Evolutionary conservation across 2,797 vertebrate genomes (phyloP).

Genomic region (Fistularia tabacaria): DNA sequence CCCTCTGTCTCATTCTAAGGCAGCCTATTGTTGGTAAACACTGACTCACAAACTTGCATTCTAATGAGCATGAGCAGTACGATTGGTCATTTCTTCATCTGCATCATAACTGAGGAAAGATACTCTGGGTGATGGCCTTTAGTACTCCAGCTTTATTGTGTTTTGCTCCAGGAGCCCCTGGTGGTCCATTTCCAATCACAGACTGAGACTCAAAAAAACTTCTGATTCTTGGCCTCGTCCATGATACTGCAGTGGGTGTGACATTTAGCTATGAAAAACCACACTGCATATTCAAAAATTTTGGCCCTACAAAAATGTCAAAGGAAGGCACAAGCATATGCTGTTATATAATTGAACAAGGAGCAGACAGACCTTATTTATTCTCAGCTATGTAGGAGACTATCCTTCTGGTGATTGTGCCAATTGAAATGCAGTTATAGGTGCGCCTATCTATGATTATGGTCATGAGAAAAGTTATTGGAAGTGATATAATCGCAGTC

Average conservation of each 20-base stretch:
- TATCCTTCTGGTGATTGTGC: too few relatives aligned
- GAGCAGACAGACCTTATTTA: slow-evolving; percentile 34
- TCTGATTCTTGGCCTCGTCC: slow-evolving; percentile 28
- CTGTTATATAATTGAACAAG: slow-evolving; percentile 46
- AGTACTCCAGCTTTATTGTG: slow-evolving; percentile 27
- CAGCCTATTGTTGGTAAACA: slow-evolving; percentile 49
- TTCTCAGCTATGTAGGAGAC: slow-evolving; percentile 1
- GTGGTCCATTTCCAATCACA: slow-evolving; percentile 34
- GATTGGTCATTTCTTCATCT: slow-evolving; percentile 33
- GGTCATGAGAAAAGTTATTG: too few relatives aligned
- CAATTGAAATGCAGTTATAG: too few relatives aligned
- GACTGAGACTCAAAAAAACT: slow-evolving; percentile 19
- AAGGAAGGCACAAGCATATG: slow-evolving; percentile 47
- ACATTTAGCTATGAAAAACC: slow-evolving; percentile 77
- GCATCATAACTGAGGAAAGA: slow-evolving; percentile 39
- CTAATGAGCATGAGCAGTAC: slow-evolving; percentile 30
- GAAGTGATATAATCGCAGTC: too few relatives aligned
- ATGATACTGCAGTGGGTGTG: slow-evolving; percentile 61
- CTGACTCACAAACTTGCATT: slow-evolving; percentile 33
- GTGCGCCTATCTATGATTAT: too few relatives aligned
- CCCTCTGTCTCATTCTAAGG: slow-evolving; percentile 39
- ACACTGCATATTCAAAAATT: slow-evolving; percentile 63
- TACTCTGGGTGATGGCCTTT: slow-evolving; percentile 49
- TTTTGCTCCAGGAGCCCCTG: slow-evolving; percentile 35
- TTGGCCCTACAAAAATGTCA: slow-evolving; percentile 74